Evolutionary conservation across 1,140 invertebrate genomes (phyloP), one percentile per base, ranked within the genome.

Genomic region (Probaryconus sp.): DNA sequence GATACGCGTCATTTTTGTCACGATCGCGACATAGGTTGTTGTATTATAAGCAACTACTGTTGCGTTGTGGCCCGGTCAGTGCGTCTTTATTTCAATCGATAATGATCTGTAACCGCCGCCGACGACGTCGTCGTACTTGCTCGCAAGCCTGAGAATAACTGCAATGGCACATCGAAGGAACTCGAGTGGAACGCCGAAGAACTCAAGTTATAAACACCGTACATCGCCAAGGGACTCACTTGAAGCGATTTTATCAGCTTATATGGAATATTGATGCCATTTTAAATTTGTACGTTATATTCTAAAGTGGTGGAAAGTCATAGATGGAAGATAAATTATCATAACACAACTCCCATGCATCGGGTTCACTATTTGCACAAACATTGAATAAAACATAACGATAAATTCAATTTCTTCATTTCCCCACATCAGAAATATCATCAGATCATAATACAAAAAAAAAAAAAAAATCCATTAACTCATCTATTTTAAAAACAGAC

Each of bases 1-100:
- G 85, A 87, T 85, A 83, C 81, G 76, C 83, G 77, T 85, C 82
- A 87, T 87, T 87, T 86, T 87, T 87, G 85, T 87, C 84, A 84
- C 85, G 84, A 86, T 87, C 84, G 84, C 77, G 81, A 83, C 81
- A 85, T 83, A 78, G 75, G 76, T 77, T 56, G 68, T 61, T 60
- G 71, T 70, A 71, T 79, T 81, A 81, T 80, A 80, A 79, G 78
- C 55, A 74, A 81, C 50, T 71, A 71, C 48, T 65, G 75, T 72
- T n/a, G n/a, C n/a, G n/a, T n/a, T 56, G 74, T 60, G 50, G 47
- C 48, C 58, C 37, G 56, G 61, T 63, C 60, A 73, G 38, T 53
- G 64, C 72, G 58, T 80, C 71, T 81, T 76, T 79, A 78, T 82
- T 82, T 82, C 78, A 80, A 85, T 87, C 85, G 84, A 86, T 85